Base-by-base conservation (phyloP, 1,140 invertebrate genomes). In the Ceratina japonica region DNA sequence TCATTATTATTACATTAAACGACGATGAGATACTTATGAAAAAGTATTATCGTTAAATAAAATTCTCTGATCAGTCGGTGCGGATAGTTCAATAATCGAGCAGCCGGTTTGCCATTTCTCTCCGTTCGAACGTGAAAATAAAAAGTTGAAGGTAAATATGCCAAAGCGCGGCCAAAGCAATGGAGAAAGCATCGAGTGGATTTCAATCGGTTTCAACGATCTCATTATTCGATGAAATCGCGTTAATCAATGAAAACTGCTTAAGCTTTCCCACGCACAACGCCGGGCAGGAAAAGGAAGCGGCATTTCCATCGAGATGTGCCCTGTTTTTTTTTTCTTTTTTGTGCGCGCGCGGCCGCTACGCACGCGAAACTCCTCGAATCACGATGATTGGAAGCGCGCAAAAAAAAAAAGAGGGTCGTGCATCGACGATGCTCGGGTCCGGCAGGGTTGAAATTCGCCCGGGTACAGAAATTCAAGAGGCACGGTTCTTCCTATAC, bases 381-480 rank as follows among this genome's bases (percentile, higher is more conserved):
- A 62, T 54, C 52, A 51, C 20, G 24, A 22, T 58, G 81, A 79
- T 64, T 77, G 63, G 54, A 79, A 31, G 49, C 49, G 82, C 75
- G n/a, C n/a, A n/a, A n/a, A n/a, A 65, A 79, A 69, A 83, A 72
- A 49, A 44, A 44, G 37, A 44, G 37, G 54, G 61, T 84, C 75
- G 22, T 64, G 37, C 58, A 79, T 84, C 73, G 80, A 68, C 82
- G 75, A 75, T 83, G 79, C 82, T 84, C 82, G 65, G 82, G 82
- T 83, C 73, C 76, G 56, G 44, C 59, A n/a, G 61, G 56, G 69
- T 64, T 70, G 64, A 82, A 78, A 78, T 61, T 79, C 49, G 18
- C 31, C 51, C 37, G 37, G 56, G 69, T 71, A 79, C 76, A 73
- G 24, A 52, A 37, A 65, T 65, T 74, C 72, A 74, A 65, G 72